Evolutionary conservation across 2,797 vertebrate genomes (phyloP), one percentile per base, ranked within the genome.

Genomic region (Smutsia temminckii): DNA sequence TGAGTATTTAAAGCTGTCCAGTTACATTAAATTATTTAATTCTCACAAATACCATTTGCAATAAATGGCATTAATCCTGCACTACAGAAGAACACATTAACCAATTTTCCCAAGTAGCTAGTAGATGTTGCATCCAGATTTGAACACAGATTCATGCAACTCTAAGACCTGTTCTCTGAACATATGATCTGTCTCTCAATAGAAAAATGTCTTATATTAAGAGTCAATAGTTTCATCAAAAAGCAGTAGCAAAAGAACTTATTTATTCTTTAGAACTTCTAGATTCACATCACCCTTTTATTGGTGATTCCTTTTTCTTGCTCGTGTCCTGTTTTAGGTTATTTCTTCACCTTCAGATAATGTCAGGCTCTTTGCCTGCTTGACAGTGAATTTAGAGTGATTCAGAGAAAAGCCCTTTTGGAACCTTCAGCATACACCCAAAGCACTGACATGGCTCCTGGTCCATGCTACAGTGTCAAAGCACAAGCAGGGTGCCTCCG

Each of bases 271-370:
- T 34, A 85, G 85, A 72, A 53, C 37, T 34, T 78, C 40, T 83
- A n/a, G 74, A 85, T 90, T 88, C 20, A 5, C 5, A 49, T 7
- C 6, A 42, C 13, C 37, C 37, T 80, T 66, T 57, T 63, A 32
- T 18, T 68, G 42, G 37, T 59, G 20, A 46, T 46, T 46, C 46
- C 46, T 46, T 92, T 46, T 85, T 18, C 91, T 95, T 95, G 94
- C 97, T 96, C 71, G 64, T 94, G 46, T 63, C 88, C 79, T 85
- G 51, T 17, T 17, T 91, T 72, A 63, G 68, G 63, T 46, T 46
- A 9, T 59, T 93, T 81, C 83, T 85, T 85, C 37, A 51, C 63
- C 27, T 75, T 75, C 80, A 63, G 68, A 37, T 55, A 86, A 71
- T 11, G 8, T 25, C 63, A 57, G n/a, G 29, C 55, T 89, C 25